Conservation (phyloP, 1,140 invertebrate species). For the Gonatopus flavifemur region DNA sequence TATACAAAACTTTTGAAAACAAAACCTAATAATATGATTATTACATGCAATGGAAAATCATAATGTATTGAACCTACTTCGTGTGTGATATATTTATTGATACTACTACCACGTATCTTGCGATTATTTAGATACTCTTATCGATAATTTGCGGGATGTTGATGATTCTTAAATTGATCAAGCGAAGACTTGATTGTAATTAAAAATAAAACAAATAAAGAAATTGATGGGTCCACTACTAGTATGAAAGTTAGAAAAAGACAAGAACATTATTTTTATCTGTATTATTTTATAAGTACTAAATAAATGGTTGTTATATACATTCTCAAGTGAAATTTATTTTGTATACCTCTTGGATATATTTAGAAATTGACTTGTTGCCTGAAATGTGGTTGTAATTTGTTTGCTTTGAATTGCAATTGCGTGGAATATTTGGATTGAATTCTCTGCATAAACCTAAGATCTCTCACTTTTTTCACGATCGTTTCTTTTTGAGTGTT, state of each 20-base stretch:
- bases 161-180: too few species aligned
- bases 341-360: neutral
- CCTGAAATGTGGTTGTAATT: slow-evolving; percentile 82
- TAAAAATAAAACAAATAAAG: neutral
- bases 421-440: slow-evolving; percentile 76
- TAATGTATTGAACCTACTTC: too few species aligned
- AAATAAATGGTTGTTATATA: neutral
- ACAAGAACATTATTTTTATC: slow-evolving; percentile 4
- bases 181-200: too few species aligned
- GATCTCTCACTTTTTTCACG: slow-evolving; percentile 78
- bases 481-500: slow-evolving; percentile 68
- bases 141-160: too few species aligned
- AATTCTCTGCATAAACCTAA: slow-evolving; percentile 81
- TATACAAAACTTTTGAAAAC: too few species aligned
- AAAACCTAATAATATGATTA: neutral
- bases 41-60: slow-evolving; percentile 1
- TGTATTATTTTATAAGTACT: slow-evolving; percentile 8
- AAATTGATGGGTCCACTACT: too few species aligned
- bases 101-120: too few species aligned
- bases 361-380: slow-evolving; percentile 68
- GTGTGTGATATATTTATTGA: too few species aligned
- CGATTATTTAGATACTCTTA: too few species aligned
- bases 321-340: slow-evolving; percentile 2
- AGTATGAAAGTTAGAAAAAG: too few species aligned
- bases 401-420: slow-evolving; percentile 81